Evolutionary conservation across 2,888 invertebrate species (phyloP).

Genomic region (Fragum fragum): DNA sequence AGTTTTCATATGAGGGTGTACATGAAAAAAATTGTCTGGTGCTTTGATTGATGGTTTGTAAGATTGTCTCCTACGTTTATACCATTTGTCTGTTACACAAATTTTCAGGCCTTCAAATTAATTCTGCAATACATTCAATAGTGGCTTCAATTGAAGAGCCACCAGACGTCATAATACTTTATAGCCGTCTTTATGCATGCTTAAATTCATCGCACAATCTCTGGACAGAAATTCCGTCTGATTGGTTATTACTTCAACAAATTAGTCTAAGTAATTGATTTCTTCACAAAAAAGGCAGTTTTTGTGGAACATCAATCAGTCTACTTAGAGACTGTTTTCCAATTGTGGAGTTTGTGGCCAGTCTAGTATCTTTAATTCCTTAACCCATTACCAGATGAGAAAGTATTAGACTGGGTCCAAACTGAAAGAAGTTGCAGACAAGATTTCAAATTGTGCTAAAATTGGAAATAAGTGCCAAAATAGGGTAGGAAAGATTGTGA

Average conservation of each 20-base stretch:
- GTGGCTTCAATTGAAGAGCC: neutral
- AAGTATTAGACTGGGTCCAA: too few species aligned
- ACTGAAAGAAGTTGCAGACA: too few species aligned
- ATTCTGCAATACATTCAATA: neutral
- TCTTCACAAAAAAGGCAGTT: neutral
- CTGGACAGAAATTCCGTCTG: slow-evolving; percentile 1
- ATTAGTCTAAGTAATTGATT: slow-evolving; percentile 6
- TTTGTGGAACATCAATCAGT: neutral
- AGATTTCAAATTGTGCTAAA: too few species aligned
- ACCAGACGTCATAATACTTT: neutral
- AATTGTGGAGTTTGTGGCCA: neutral
- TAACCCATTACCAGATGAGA: neutral
- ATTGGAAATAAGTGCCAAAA: too few species aligned
- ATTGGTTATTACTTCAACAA: slow-evolving; percentile 6
- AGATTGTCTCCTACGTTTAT: too few species aligned
- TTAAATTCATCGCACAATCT: slow-evolving; percentile 6
- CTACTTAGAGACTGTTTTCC: neutral
- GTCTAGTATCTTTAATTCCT: neutral
- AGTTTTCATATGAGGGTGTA: too few species aligned
- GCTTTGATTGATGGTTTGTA: too few species aligned
- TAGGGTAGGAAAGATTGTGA: too few species aligned
- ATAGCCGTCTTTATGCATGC: slow-evolving; percentile 6
- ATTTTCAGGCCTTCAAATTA: neutral
- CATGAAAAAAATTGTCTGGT: too few species aligned
- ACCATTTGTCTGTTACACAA: neutral